Conservation (phyloP, 2,113 vertebrate species). For the Serinus canaria region DNA sequence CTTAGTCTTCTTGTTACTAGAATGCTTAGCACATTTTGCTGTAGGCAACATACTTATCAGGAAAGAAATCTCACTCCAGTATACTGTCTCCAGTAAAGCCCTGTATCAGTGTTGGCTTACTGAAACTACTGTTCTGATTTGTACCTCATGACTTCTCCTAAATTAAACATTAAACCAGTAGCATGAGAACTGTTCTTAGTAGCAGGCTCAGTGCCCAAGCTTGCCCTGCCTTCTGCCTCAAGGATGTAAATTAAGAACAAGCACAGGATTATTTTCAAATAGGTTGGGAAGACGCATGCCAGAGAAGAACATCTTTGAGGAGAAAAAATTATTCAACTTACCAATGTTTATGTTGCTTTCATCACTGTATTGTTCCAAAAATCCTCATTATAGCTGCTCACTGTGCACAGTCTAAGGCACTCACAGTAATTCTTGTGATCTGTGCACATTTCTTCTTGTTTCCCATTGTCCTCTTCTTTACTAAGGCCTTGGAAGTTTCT, state of each 20-base stretch:
- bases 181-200: neutral
- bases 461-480: neutral
- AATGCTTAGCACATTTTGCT: neutral
- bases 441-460: neutral
- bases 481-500: neutral
- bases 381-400: neutral
- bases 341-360: neutral
- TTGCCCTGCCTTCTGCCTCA: neutral
- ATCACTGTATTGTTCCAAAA: neutral
- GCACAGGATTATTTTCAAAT: neutral
- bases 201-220: neutral
- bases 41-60: neutral
- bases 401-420: neutral
- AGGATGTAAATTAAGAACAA: neutral
- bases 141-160: neutral
- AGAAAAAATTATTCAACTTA: slow-evolving; percentile 27
- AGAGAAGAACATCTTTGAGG: neutral
- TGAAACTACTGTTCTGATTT: neutral
- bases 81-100: neutral
- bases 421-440: neutral
- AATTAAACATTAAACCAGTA: neutral
- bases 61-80: neutral
- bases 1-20: neutral
- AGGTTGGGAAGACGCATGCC: neutral
- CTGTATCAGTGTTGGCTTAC: neutral